Evolutionary conservation across 2,888 invertebrate genomes (phyloP).

Genomic region (Parascotia fuliginaria): DNA sequence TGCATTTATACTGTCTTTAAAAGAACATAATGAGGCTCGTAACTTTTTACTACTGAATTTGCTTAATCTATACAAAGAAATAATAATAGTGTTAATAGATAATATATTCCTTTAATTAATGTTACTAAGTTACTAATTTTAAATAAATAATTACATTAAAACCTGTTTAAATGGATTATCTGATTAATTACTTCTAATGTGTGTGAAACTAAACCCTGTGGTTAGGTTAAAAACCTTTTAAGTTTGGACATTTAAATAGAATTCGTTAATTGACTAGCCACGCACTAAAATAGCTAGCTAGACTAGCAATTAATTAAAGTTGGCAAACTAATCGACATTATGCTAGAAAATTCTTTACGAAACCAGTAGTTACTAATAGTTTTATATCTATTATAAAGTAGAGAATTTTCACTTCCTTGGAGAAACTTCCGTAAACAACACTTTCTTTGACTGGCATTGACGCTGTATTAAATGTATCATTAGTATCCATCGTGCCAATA

Average conservation of each 20-base stretch:
- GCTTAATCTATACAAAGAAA: no score
- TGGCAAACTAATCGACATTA: constrained; percentile 1
- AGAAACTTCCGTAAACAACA: constrained; percentile 49
- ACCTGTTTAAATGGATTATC: background rate
- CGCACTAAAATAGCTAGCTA: background rate
- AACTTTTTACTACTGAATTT: no score
- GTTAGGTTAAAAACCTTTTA: constrained; percentile 19
- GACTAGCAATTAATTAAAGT: constrained; percentile 5
- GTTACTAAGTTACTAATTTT: no score
- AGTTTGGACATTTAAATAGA: no score
- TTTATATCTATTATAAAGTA: constrained; percentile 19
- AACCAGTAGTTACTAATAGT: constrained; percentile 12
- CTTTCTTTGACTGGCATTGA: constrained; percentile 26
- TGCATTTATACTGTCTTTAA: no score
- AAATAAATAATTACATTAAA: no score
- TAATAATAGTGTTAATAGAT: no score
- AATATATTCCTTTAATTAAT: no score
- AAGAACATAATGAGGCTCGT: no score
- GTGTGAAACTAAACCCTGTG: constrained; percentile 13
- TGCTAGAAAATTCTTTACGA: constrained; percentile 3
- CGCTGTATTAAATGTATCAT: constrained; percentile 6
- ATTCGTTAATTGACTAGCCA: no score
- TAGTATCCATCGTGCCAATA: constrained; percentile 8
- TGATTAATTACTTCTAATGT: constrained; percentile 2
- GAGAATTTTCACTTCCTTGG: constrained; percentile 47